Percentiles rank a stretch among this genome's conserved stretches.
These are phyloP conservation scores for Morbakka virulenta DNA, from an alignment of 30 jellyfish, hydroid and myxozoan genomes.

Conservation along the genomic window DNA sequence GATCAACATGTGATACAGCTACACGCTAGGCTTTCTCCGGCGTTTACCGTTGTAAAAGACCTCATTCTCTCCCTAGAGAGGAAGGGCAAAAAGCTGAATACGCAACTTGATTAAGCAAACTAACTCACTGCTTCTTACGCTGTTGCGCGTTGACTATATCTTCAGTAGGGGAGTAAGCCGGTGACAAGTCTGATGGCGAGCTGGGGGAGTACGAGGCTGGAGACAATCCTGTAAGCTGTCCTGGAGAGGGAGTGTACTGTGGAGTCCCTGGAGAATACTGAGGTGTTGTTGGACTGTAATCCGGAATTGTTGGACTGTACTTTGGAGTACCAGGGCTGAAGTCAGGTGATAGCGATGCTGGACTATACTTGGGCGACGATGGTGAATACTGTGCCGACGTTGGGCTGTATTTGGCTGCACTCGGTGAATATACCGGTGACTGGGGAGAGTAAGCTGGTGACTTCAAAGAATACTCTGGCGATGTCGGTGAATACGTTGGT, in stretches of 20 bases:
- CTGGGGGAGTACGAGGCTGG: conserved; percentile 89
- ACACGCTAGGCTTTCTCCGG: too few relatives aligned
- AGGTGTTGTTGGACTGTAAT: conserved; percentile 87
- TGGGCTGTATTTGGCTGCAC: conserved; percentile 85
- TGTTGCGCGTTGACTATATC: too few relatives aligned
- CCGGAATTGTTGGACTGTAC: conserved; percentile 85
- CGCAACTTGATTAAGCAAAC: too few relatives aligned
- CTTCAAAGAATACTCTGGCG: conserved; percentile 91
- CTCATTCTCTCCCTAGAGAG: too few relatives aligned
- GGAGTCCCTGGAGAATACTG: conserved; percentile 62
- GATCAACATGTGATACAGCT: too few relatives aligned
- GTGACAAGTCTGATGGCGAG: conserved; percentile 82
- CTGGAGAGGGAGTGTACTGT: conserved; percentile 72
- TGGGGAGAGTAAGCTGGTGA: conserved; percentile 88
- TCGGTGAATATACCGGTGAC: conserved; percentile 90
- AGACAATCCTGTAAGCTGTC: conserved; percentile 78
- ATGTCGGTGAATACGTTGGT: conserved; percentile 91
- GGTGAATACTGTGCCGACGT: conserved; percentile 88
- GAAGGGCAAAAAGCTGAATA: too few relatives aligned
- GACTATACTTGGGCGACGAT: conserved; percentile 86
- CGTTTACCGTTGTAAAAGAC: too few relatives aligned
- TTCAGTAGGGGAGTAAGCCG: too few relatives aligned
- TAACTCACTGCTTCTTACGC: too few relatives aligned
- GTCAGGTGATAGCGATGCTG: conserved; percentile 78
- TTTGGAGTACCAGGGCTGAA: conserved; percentile 81